phyloP scores from a whole-genome alignment of 2,888 invertebrate genomes.

The Cosmorhoe ocellata region DNA sequence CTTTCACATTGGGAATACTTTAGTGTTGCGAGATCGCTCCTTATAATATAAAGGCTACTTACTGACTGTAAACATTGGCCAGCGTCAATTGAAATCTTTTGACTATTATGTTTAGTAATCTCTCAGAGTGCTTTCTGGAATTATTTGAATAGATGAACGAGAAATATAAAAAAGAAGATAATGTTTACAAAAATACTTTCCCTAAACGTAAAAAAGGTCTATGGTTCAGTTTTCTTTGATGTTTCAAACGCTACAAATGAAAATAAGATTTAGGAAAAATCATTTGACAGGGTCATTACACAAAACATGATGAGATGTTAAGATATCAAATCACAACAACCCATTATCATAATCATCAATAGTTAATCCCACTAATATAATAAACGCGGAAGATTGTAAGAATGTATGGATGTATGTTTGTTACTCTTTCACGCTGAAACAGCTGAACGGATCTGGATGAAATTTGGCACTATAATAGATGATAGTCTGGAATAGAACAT shows the following conservation, averaged over 20 bases:
- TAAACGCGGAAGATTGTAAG: too few relatives aligned
- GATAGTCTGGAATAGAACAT: too few relatives aligned
- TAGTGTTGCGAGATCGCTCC: constrained; percentile 35
- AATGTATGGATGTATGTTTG: too few relatives aligned
- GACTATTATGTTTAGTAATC: constrained; percentile 27
- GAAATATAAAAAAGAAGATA: constrained; percentile 36
- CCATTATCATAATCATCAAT: too few relatives aligned
- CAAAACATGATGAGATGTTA: too few relatives aligned
- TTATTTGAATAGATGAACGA: constrained; percentile 27
- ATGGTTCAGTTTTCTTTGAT: constrained; percentile 25
- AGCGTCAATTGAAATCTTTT: constrained; percentile 13
- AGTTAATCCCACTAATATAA: too few relatives aligned
- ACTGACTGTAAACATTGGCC: constrained; percentile 14
- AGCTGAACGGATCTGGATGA: too few relatives aligned
- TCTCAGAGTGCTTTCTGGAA: constrained; percentile 36
- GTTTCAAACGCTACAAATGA: background rate
- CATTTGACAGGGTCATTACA: background rate
- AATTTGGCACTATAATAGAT: too few relatives aligned
- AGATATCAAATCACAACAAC: background rate
- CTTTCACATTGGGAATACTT: constrained; percentile 42
- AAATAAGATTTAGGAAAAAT: background rate
- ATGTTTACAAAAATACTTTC: constrained; percentile 30
- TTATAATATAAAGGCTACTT: constrained; percentile 20
- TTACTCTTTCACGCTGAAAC: too few relatives aligned
- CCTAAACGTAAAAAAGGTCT: constrained; percentile 20